Conservation (phyloP, 2,888 invertebrate species). For the Syrista parreyssii region DNA sequence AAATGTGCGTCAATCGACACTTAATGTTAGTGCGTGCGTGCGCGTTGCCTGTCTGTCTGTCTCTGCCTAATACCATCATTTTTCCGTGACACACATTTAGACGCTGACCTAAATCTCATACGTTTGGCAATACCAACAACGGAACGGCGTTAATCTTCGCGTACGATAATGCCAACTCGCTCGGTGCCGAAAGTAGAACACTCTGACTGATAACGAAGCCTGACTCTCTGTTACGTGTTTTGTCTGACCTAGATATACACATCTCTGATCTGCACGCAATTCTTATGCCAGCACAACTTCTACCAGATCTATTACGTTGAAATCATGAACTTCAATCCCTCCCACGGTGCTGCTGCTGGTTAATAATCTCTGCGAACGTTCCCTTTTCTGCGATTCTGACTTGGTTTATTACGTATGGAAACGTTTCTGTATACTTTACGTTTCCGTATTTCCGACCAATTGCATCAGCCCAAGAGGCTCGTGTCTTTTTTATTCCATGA, state of each 20-base stretch:
- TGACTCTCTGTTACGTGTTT: conserved; percentile 13
- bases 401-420: conserved; percentile 46
- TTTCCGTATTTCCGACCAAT: too few species aligned
- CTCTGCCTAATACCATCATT: too few species aligned
- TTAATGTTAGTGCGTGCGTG: too few species aligned
- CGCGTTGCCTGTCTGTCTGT: too few species aligned
- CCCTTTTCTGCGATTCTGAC: conserved; percentile 63
- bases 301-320: conserved; percentile 16
- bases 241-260: conserved; percentile 42
- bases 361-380: conserved; percentile 45
- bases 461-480: too few species aligned
- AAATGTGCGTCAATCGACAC: too few species aligned
- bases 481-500: too few species aligned
- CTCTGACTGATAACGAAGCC: neutral
- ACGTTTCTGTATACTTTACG: too few species aligned
- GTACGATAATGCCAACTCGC: conserved; percentile 1
- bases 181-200: conserved; percentile 2
- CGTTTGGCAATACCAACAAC: conserved; percentile 1
- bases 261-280: conserved; percentile 28
- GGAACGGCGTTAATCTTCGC: neutral
- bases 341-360: conserved; percentile 30
- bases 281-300: conserved; percentile 33
- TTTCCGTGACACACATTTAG: neutral
- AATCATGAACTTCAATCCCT: conserved; percentile 41
- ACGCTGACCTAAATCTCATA: conserved; percentile 1